Percentiles rank a stretch among this genome's conserved stretches.
These are phyloP conservation scores for Drosophila simulans DNA, from an alignment of 1,140 invertebrate species.

Conservation along the genomic window DNA sequence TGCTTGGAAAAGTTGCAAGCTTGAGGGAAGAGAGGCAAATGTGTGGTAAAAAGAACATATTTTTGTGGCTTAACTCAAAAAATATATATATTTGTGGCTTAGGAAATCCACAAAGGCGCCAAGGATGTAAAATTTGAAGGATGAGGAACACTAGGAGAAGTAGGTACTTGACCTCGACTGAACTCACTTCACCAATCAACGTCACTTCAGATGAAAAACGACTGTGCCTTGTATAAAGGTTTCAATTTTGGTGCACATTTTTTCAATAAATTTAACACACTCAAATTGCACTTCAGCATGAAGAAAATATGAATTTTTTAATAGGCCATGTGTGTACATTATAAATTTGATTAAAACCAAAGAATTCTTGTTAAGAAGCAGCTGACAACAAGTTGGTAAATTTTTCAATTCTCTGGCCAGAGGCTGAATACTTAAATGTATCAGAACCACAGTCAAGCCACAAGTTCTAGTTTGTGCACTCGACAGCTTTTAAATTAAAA, in stretches of 20 bases:
- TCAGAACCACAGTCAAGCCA: background rate
- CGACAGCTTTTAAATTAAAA: background rate
- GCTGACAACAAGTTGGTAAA: background rate
- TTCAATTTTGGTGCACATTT: slow-evolving; percentile 12
- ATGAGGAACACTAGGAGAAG: slow-evolving; percentile 1
- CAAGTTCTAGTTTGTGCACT: background rate
- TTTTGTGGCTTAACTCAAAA: slow-evolving; percentile 27
- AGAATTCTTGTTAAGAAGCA: background rate
- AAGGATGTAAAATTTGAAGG: slow-evolving; percentile 28
- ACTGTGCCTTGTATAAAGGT: background rate
- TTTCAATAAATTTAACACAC: slow-evolving; percentile 9
- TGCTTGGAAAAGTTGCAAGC: slow-evolving; percentile 21
- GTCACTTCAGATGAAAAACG: slow-evolving; percentile 30
- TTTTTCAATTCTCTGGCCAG: background rate
- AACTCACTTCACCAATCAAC: slow-evolving; percentile 30
- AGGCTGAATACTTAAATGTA: background rate
- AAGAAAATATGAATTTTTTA: slow-evolving; percentile 1
- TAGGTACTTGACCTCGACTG: slow-evolving; percentile 29
- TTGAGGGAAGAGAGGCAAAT: background rate
- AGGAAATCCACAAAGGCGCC: slow-evolving; percentile 15
- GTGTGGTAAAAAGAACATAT: slow-evolving; percentile 20
- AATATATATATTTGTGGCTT: slow-evolving; percentile 5
- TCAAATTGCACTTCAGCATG: slow-evolving; percentile 20
- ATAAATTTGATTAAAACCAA: background rate
- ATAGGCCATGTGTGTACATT: too few relatives aligned